Evolutionary conservation across 2,888 invertebrate genomes (phyloP).

Genomic region (Tholera decimalis): DNA sequence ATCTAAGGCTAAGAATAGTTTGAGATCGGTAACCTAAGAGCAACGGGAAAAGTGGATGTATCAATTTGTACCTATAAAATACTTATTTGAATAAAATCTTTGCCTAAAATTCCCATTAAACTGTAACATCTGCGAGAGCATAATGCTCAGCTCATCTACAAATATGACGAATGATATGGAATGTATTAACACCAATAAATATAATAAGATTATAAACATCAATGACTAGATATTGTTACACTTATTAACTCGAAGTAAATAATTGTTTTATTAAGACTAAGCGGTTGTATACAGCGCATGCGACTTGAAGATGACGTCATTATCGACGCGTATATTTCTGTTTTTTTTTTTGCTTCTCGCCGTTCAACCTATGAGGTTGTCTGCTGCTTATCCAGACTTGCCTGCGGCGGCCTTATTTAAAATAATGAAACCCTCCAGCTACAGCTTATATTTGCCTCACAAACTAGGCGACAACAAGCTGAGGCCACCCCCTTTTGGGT

Average conservation of each 20-base stretch:
- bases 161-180: slow-evolving; percentile 7
- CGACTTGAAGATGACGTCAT: neutral
- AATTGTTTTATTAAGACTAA: neutral
- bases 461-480: no score
- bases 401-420: no score
- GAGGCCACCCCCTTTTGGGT: no score
- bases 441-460: no score
- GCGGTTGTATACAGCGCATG: neutral
- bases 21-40: no score
- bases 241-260: slow-evolving; percentile 3
- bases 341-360: no score
- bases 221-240: slow-evolving; percentile 24
- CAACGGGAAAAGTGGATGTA: neutral
- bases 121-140: neutral
- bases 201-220: slow-evolving; percentile 3
- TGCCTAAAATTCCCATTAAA: neutral
- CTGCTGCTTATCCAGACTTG: no score
- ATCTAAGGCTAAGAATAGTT: neutral
- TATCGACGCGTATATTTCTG: no score
- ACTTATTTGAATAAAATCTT: neutral
- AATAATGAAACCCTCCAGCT: no score
- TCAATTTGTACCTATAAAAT: neutral
- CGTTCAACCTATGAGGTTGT: no score
- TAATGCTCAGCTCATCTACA: slow-evolving; percentile 3
- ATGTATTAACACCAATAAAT: slow-evolving; percentile 19